Evolutionary conservation across 1,140 invertebrate species (phyloP).

Genomic region (Plutomurus gul): DNA sequence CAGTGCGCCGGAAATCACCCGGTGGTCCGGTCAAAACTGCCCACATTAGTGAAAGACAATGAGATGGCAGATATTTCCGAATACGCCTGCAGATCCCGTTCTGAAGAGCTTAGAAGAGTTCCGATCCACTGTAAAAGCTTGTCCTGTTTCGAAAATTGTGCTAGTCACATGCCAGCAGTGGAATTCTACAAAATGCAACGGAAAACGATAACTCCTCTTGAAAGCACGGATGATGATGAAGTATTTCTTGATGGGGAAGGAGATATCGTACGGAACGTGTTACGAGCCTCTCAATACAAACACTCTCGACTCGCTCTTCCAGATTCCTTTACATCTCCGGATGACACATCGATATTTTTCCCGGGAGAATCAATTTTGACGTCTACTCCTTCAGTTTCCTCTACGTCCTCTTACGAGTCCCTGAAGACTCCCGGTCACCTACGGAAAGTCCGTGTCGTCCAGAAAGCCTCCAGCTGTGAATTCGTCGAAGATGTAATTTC

Average conservation of each 20-base stretch:
- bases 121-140: background rate
- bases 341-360: background rate
- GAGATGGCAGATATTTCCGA: background rate
- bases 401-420: constrained; percentile 44
- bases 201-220: background rate
- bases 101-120: background rate
- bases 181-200: background rate
- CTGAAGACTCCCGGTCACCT: background rate
- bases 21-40: background rate
- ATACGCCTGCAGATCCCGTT: background rate
- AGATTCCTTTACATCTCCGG: background rate
- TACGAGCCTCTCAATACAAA: background rate
- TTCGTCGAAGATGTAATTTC: background rate
- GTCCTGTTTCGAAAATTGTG: background rate
- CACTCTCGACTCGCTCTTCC: background rate
- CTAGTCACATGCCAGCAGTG: background rate
- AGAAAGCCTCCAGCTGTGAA: background rate
- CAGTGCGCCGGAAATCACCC: background rate
- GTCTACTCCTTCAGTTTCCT: background rate
- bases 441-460: constrained; percentile 21
- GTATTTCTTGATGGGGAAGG: background rate
- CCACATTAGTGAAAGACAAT: background rate
- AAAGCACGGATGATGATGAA: constrained; percentile 47
- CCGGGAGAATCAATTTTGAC: background rate
- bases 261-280: constrained; percentile 3